Base-by-base conservation (phyloP, 2,113 vertebrate species). In the Mohoua ochrocephala region DNA sequence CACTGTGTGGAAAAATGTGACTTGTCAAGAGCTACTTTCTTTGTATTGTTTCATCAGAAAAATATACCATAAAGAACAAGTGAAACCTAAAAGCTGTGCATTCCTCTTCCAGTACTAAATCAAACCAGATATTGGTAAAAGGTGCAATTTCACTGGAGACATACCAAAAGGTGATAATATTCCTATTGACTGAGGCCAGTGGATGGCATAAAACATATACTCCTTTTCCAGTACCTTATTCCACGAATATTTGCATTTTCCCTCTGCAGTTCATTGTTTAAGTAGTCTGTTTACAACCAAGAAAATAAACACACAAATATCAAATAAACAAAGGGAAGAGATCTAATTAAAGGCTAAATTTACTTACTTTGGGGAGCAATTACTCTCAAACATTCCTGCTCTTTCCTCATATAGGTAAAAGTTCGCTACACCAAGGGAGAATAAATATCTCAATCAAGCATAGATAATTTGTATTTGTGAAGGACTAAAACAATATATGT, bases 1-100 rank as follows among this genome's bases (percentile, higher is more conserved):
- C 97, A 92, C 96, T 97, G 79, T 95, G 91, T 97, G 95, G 96
- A 95, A 97, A 97, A 98, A 97, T 96, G 97, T 96, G 97, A 97
- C 96, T 98, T 98, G 96, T 98, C 97, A 97, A 97, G 93, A 87
- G 68, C 73, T 95, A 81, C 93, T 97, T 97, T 97, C 76, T 96
- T 91, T 42, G 93, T 71, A 97, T 97, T 95, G 93, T 96, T 96
- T 97, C 92, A 84, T 39, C 54, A 96, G 96, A 96, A 97, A 90
- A 97, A 97, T 89, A 95, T 56, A 94, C 82, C 82, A 87, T 77
- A 91, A 97, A 97, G 93, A 97, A 96, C 68, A 97, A 85, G 64
- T 84, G 93, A 92, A 95, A 96, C 37, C 84, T 70, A 57, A 97
- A 97, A 95, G 80, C 49, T 94, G 94, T 95, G 84, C 95, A 93